These are phyloP conservation scores for Eptesicus fuscus DNA, from an alignment of 2,113 vertebrate genomes.

Conservation along the genomic window DNA sequence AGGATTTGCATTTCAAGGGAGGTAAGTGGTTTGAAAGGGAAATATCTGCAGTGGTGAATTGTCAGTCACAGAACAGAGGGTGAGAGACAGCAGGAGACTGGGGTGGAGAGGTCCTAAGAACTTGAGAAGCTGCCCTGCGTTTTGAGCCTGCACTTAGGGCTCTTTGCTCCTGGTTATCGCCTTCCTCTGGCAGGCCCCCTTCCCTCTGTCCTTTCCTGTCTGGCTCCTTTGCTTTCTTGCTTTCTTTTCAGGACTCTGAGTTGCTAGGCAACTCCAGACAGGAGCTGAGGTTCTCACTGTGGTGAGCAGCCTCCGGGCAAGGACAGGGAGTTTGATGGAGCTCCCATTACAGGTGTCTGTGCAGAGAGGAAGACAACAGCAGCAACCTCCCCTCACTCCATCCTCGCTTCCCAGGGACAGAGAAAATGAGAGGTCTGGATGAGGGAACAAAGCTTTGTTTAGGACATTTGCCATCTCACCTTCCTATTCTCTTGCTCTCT, in stretches of 20 bases:
- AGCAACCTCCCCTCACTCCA: not conserved
- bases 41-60: not conserved
- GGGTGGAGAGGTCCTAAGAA: not conserved
- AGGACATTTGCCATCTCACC: not conserved
- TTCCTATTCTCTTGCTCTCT: not conserved
- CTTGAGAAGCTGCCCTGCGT: not conserved
- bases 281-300: constrained; percentile 56
- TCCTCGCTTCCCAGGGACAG: not conserved
- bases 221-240: constrained; percentile 46
- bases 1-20: constrained; percentile 9
- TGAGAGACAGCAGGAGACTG: not conserved
- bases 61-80: not conserved
- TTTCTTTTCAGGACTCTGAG: constrained; percentile 69
- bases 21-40: not conserved
- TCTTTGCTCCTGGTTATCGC: not conserved
- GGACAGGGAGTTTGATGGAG: constrained; percentile 37
- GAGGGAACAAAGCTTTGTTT: not conserved
- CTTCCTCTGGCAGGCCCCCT: constrained; percentile 31
- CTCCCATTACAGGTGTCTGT: constrained; percentile 59
- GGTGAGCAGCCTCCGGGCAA: constrained; percentile 14
- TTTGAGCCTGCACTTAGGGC: not conserved
- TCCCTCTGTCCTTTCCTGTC: constrained; percentile 50
- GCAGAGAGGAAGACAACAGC: constrained; percentile 29
- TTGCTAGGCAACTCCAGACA: constrained; percentile 73
- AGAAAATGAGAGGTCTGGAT: not conserved